Evolutionary conservation across 2,888 invertebrate species (phyloP), one percentile per base, ranked within the genome.

Genomic region (Acanthosepion pharaonis): DNA sequence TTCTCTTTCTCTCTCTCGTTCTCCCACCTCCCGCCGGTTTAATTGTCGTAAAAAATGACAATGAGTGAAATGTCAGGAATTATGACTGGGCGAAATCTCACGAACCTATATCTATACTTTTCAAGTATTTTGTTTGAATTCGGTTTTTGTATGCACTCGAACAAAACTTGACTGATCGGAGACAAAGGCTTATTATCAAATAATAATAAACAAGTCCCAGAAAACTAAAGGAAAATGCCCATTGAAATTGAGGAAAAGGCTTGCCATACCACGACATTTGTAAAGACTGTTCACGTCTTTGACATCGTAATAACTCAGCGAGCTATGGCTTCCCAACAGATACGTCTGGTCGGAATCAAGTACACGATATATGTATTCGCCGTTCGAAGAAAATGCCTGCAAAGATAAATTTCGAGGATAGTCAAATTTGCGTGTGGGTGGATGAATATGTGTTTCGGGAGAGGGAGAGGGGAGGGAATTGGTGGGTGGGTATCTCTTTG

Each of bases 291-390:
- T 93, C 6, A 93, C 53, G 15, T 93, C 28, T 51, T 93, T 49
- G n/a, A 49, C 28, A 51, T 93, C 93, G n/a, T 93, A 93, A 11
- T 93, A 53, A 49, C 93, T 93, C 93, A 93, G 53, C 8, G 93
- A 25, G 6, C 53, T 93, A n/a, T 93, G 93, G 28, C 6, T 18
- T 1, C 53, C 93, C n/a, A 93, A n/a, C 53, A 93, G 25, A 51
- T 93, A 93, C 0, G 9, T 23, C 28, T 93, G 93, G 53, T 93
- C 93, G 23, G 93, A 28, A 93, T 93, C 93, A 28, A 93, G 93
- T 6, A 93, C 53, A 23, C 33, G 93, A 53, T 93, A 93, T 18
- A 93, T 93, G 33, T 5, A 51, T 53, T 48, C 25, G 4, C 53
- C 49, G 15, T 48, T 49, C 11, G n/a, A 15, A 53, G 93, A 93